A percentile compares a stretch with the other conserved stretches of the same genome.
Evolutionary conservation across 1,140 invertebrate species (phyloP).

Genomic region (Agrypnia vestita): DNA sequence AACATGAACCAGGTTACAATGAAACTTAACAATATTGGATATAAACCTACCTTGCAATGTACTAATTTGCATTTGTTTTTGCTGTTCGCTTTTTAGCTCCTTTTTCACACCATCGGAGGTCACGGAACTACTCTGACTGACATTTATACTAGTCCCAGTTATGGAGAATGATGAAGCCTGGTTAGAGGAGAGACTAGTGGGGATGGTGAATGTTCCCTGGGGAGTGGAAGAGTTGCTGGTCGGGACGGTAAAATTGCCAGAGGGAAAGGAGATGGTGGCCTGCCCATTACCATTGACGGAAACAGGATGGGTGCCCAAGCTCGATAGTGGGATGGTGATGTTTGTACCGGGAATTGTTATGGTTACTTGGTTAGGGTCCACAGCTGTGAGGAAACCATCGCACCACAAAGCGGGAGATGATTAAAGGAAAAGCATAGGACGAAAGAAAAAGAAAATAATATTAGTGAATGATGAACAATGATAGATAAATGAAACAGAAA

Average conservation of each 20-base stretch:
- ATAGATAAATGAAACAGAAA: conserved; percentile 28
- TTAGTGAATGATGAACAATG: conserved; percentile 56
- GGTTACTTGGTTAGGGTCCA: conserved; percentile 71
- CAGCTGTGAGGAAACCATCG: conserved; percentile 60
- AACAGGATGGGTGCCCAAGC: conserved; percentile 58
- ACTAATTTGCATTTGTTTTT: conserved; percentile 55
- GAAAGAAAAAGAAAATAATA: conserved; percentile 61
- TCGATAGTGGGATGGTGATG: conserved; percentile 73
- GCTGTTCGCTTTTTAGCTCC: conserved; percentile 37
- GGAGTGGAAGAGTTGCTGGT: conserved; percentile 60
- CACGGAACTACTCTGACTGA: conserved; percentile 53
- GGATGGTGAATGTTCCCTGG: conserved; percentile 71
- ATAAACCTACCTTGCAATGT: conserved; percentile 54
- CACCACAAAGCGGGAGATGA: conserved; percentile 51
- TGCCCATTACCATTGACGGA: conserved; percentile 64
- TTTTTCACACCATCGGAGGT: conserved; percentile 17
- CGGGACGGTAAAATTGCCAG: conserved; percentile 39
- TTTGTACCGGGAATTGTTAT: conserved; percentile 75
- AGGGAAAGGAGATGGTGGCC: conserved; percentile 46
- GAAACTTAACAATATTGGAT: not conserved
- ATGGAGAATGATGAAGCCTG: conserved; percentile 51
- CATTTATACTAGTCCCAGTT: conserved; percentile 55
- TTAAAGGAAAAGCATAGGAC: conserved; percentile 47
- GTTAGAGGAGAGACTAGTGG: conserved; percentile 61
- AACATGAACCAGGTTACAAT: not conserved